Evolutionary conservation across 2,113 vertebrate genomes (phyloP).

Genomic region (Accipiter cooperii): DNA sequence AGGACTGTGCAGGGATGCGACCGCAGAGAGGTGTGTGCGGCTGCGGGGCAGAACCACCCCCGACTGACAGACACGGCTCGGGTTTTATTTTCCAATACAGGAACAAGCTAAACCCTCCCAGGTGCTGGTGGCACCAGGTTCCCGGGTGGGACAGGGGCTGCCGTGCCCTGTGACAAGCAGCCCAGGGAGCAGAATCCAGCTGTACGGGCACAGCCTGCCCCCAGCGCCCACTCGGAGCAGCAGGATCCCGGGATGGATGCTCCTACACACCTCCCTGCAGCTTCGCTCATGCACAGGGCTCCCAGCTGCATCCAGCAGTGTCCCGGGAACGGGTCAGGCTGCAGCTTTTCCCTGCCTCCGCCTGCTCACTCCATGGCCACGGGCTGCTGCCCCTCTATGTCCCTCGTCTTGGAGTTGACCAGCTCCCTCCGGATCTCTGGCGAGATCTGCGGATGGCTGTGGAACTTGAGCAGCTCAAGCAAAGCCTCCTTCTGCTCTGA

Average conservation of each 20-base stretch:
- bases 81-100: neutral
- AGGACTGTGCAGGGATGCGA: fast-evolving
- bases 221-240: fast-evolving
- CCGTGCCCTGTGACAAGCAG: fast-evolving
- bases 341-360: neutral
- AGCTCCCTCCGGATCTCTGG: slow-evolving; percentile 88
- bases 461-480: slow-evolving; percentile 87
- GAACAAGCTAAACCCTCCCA: neutral
- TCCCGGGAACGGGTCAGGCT: neutral
- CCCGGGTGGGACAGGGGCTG: neutral
- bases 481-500: slow-evolving; percentile 88
- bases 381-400: slow-evolving; percentile 75
- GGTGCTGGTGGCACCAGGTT: neutral
- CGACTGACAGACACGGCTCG: fast-evolving
- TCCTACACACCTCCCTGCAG: fast-evolving
- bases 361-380: slow-evolving; percentile 66
- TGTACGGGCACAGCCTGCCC: fast-evolving
- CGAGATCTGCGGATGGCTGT: slow-evolving; percentile 83
- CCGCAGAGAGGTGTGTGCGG: too few species aligned
- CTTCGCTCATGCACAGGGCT: fast-evolving
- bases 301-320: neutral
- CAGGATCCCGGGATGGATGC: fast-evolving
- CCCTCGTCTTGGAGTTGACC: slow-evolving; percentile 79
- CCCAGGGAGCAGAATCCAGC: neutral
- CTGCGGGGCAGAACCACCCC: neutral